These are phyloP conservation scores for Sycobia sp. DNA, from an alignment of 1,140 invertebrate genomes.

Conservation along the genomic window DNA sequence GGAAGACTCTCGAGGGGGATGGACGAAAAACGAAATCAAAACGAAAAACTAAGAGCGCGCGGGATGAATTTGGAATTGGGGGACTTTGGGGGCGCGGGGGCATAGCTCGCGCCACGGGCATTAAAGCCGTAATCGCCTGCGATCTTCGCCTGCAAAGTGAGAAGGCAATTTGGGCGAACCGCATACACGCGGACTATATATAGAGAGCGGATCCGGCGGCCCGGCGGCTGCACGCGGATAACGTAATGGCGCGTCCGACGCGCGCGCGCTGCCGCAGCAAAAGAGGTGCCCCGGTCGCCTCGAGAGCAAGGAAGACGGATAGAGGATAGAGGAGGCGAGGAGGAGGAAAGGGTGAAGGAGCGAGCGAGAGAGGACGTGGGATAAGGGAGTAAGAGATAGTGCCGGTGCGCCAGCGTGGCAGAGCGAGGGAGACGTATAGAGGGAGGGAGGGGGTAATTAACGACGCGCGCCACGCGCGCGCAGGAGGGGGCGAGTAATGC, in stretches of 20 bases:
- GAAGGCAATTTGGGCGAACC: conserved; percentile 58
- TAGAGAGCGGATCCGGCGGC: too few species aligned
- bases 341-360: neutral
- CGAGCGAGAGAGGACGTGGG: neutral
- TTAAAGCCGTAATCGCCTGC: conserved; percentile 50
- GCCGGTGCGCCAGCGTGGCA: neutral
- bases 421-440: neutral
- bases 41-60: neutral
- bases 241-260: conserved; percentile 46
- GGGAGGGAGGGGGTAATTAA: conserved; percentile 53
- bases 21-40: too few species aligned
- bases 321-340: conserved; percentile 32
- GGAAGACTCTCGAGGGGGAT: too few species aligned
- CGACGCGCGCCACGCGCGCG: conserved; percentile 43
- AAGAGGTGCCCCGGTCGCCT: neutral
- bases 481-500: conserved; percentile 51
- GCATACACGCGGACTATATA: too few species aligned
- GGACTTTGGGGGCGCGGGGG: too few species aligned
- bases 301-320: neutral
- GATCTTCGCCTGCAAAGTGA: conserved; percentile 55
- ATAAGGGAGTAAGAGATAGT: neutral
- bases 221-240: conserved; percentile 47
- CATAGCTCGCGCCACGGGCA: conserved; percentile 34
- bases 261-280: neutral
- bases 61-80: conserved; percentile 11